Base-by-base conservation (phyloP, 1,140 invertebrate species). In the Helicoverpa zea region DNA sequence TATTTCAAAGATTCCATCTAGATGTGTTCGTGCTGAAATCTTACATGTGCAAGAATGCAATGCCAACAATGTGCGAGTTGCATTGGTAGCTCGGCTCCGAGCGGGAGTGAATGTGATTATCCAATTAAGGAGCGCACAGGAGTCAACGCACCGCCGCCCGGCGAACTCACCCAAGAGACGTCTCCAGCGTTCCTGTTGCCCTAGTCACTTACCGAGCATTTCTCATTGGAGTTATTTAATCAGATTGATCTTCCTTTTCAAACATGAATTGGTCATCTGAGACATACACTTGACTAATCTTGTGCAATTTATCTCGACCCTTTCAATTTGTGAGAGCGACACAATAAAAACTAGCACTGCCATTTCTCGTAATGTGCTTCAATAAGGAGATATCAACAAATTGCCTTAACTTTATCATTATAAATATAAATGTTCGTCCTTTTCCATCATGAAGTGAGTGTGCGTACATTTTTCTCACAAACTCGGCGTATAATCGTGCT, bases 91-190 rank as follows among this genome's bases (percentile, higher is more conserved):
- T 72, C 49, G 49, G 68, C 43, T 70, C 16, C 30, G 68, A 30
- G 68, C 68, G 68, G 63, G 64, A 70, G 49, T 72, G 81, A 83
- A 84, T 85, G 81, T 77, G 82, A 87, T 88, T 88, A 88, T 86
- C 87, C 87, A 87, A 88, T 87, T 88, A 88, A 77, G 86, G 84
- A 83, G 81, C 77, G 82, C 77, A 49, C 64, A 72, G 86, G 86
- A 86, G 86, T 83, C 87, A 88, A 87, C 84, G 87, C 74, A 84
- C 87, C 12, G 49, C 68, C 18, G 49, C 47, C 30, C 68, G 68
- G 14, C 68, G 18, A 52, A 72, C 68, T 72, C 49, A 68, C 43
- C 11, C 16, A 16, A 23, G 64, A 68, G 13, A 30, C 13, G 13
- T 72, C 68, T 29, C 49, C 68, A 29, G n/a, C 52, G 18, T 29